Evolutionary conservation across 1,140 invertebrate genomes (phyloP).

Genomic region (Hormaphis cornu): DNA sequence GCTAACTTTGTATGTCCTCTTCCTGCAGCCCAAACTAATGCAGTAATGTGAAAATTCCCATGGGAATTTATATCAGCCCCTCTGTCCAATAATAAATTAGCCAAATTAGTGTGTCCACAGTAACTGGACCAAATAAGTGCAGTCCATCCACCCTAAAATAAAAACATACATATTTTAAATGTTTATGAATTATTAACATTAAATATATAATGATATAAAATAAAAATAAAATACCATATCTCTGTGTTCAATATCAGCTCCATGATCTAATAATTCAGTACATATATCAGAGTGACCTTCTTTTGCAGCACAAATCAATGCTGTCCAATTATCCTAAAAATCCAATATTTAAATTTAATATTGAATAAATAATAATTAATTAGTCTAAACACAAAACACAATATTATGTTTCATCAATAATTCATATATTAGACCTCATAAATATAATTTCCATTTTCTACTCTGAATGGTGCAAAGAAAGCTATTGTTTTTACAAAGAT

Average conservation of each 20-base stretch:
- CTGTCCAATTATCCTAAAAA: constrained; percentile 79
- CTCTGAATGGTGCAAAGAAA: too few relatives aligned
- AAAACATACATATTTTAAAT: not conserved
- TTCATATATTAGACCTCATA: too few relatives aligned
- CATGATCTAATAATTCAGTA: constrained; percentile 72
- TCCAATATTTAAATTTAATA: constrained; percentile 35
- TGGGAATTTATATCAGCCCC: constrained; percentile 91
- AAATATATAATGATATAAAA: not conserved
- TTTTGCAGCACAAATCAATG: constrained; percentile 80
- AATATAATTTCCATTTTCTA: too few relatives aligned
- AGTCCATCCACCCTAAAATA: constrained; percentile 81
- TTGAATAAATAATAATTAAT: not conserved
- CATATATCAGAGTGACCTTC: constrained; percentile 78
- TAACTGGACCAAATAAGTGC: constrained; percentile 96
- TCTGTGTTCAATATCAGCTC: constrained; percentile 77
- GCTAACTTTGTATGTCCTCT: constrained; percentile 80
- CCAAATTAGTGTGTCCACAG: constrained; percentile 74
- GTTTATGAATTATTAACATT: too few relatives aligned
- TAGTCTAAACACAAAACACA: too few relatives aligned
- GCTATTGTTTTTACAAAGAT: too few relatives aligned
- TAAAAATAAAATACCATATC: constrained; percentile 61
- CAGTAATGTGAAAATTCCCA: constrained; percentile 91
- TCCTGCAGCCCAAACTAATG: constrained; percentile 87
- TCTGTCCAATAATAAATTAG: constrained; percentile 68
- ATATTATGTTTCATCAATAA: too few relatives aligned